These are phyloP conservation scores for Laspeyria flexula DNA, from an alignment of 2,888 invertebrate species.

Conservation along the genomic window DNA sequence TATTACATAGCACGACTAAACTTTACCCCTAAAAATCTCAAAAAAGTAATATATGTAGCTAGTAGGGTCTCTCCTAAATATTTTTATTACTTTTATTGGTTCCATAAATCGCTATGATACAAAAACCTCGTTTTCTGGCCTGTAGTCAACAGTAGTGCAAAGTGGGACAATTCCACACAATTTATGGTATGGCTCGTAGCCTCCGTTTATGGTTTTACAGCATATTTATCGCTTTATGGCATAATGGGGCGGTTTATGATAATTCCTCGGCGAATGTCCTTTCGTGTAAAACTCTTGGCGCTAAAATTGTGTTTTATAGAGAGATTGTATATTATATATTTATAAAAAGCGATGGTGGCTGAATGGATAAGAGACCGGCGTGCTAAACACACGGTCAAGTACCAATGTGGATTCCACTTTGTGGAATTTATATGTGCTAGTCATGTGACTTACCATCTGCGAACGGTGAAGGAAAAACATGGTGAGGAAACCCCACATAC, in stretches of 20 bases:
- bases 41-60: not conserved
- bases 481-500: no score
- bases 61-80: conserved; percentile 3
- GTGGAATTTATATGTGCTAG: no score
- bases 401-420: no score
- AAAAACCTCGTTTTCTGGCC: conserved; percentile 44
- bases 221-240: conserved; percentile 83
- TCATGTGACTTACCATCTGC: no score
- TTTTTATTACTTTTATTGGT: conserved; percentile 34
- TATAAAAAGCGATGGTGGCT: no score
- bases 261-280: conserved; percentile 58
- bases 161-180: conserved; percentile 75
- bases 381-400: no score
- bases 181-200: conserved; percentile 76
- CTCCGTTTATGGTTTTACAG: conserved; percentile 82
- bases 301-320: conserved; percentile 22
- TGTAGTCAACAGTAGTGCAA: conserved; percentile 56
- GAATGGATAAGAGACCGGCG: no score
- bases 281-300: conserved; percentile 20
- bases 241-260: conserved; percentile 71
- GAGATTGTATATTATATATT: no score
- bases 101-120: conserved; percentile 35
- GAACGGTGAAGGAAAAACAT: no score
- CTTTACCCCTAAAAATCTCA: not conserved
- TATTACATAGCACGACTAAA: no score